These are phyloP conservation scores for Scophthalmus maximus DNA, from an alignment of 2,113 vertebrate species.

Conservation along the genomic window DNA sequence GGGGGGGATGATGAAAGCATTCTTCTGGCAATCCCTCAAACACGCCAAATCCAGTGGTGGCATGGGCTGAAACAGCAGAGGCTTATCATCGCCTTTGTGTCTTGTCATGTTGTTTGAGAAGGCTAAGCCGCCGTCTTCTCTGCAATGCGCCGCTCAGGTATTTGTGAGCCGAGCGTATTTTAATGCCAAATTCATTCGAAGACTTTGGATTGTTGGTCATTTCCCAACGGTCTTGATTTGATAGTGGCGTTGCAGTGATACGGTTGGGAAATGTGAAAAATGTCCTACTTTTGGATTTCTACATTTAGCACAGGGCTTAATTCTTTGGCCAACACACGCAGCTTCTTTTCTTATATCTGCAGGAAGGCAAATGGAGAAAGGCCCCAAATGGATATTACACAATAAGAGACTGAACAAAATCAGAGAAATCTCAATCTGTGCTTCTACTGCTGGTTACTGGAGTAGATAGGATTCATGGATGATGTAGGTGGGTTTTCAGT, in stretches of 20 bases:
- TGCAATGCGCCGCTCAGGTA: constrained; percentile 65
- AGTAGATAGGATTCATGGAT: constrained; percentile 12
- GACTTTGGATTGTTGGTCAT: constrained; percentile 63
- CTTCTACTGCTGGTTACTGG: neutral
- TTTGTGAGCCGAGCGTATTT: constrained; percentile 62
- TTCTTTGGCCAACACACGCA: constrained; percentile 29
- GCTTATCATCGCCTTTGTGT: constrained; percentile 75
- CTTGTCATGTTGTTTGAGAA: constrained; percentile 72
- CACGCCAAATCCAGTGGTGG: constrained; percentile 69
- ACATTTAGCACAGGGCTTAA: constrained; percentile 30
- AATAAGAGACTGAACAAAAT: constrained; percentile 23
- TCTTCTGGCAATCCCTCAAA: constrained; percentile 80
- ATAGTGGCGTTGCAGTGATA: constrained; percentile 43
- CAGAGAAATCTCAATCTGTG: constrained; percentile 11
- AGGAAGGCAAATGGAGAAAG: constrained; percentile 35
- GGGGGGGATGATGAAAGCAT: constrained; percentile 82
- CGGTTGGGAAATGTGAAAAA: constrained; percentile 54
- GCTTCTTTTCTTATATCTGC: constrained; percentile 24
- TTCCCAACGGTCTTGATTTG: constrained; percentile 54
- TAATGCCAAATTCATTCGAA: constrained; percentile 65
- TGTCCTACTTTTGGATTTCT: constrained; percentile 61
- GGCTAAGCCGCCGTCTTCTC: constrained; percentile 69
- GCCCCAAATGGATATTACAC: constrained; percentile 30
- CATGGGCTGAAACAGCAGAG: constrained; percentile 70
- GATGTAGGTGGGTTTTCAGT: neutral